Base-by-base conservation (phyloP, 1,140 invertebrate species). In the Brachionus plicatilis region DNA sequence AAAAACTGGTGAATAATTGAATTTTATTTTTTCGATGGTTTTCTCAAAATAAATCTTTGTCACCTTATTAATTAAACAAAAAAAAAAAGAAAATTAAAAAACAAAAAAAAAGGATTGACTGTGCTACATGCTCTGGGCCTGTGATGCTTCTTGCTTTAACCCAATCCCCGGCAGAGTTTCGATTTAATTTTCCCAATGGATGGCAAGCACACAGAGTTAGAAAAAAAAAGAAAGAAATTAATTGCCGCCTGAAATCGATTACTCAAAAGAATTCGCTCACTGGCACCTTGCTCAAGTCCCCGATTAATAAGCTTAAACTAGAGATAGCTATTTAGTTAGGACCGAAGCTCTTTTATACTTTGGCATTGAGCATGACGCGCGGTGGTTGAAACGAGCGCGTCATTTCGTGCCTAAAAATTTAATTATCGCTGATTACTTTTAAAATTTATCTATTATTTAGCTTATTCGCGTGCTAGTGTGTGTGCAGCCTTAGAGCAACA, bases 151-250 rank as follows among this genome's bases (percentile, higher is more conserved):
- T 70, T 37, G n/a, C n/a, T 17, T 76, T 14, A 76, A 17, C 20
- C 27, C 3, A 24, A 50, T 27, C 47, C 72, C 33, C 72, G 20
- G 17, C 43, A 20, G 72, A 76, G 45, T 37, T 76, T 76, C 72
- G 72, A 76, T 76, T 76, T 76, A 76, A 76, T 76, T 76, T 76
- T 76, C 72, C 72, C 72, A 24, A 11, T 27, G 12, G 72, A 50
- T 50, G 27, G 41, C 37, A 17, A 7, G 37, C 17, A 75, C 45
- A 75, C 33, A 37, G 5, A 37, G 33, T 75, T 47, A n/a, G n/a
- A 41, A 70, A 33, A 11, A 11, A 7, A 17, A 47, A 20, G 4
- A 9, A 43, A 50, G 12, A 27, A 75, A 75, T 75, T 43, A 24
- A 75, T 43, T 76, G 20, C 43, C 33, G 43, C 27, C 20, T 75